Conservation (phyloP, 2,113 vertebrate species). For the Emydura subglobosa region DNA sequence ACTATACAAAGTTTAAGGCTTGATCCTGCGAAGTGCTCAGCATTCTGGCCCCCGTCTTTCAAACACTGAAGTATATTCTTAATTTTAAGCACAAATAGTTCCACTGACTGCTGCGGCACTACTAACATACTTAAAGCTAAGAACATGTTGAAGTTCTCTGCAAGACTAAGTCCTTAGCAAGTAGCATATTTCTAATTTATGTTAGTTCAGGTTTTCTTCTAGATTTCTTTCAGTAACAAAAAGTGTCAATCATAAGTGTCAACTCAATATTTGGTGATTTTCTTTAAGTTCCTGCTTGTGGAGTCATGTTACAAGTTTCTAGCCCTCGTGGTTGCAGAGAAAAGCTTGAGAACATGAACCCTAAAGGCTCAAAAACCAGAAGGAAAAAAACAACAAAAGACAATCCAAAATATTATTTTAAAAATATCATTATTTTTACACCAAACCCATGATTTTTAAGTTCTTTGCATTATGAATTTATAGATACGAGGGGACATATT, state of each 20-base stretch:
- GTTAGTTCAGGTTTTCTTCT: not conserved
- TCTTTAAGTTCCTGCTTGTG: not conserved
- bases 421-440: not conserved
- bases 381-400: not conserved
- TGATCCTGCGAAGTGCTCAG: not conserved
- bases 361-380: not conserved
- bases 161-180: not conserved
- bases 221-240: not conserved
- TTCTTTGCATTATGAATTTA: not conserved
- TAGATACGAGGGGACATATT: not conserved
- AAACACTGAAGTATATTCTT: not conserved
- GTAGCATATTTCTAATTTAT: not conserved
- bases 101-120: not conserved
- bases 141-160: not conserved
- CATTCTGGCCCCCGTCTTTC: not conserved
- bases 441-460: not conserved
- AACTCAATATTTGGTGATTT: not conserved
- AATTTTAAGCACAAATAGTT: not conserved
- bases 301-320: not conserved
- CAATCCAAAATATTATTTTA: not conserved
- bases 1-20: not conserved
- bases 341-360: not conserved
- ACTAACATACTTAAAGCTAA: not conserved
- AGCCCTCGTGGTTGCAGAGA: not conserved
- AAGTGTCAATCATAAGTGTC: not conserved